These are phyloP conservation scores for Drosophila parabipectinata DNA, from an alignment of 1,140 invertebrate genomes.

Conservation along the genomic window DNA sequence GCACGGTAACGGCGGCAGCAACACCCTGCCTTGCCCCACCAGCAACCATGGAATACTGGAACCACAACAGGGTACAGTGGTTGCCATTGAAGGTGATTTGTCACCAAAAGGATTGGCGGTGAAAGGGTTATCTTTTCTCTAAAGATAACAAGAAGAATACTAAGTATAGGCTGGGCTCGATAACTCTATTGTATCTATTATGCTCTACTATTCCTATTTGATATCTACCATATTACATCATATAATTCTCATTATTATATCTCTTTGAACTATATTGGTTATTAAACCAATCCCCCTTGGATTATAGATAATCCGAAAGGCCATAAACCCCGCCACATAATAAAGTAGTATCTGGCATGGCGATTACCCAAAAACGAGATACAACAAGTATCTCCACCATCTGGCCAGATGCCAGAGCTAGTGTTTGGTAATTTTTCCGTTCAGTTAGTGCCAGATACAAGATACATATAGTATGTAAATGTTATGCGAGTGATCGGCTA, in stretches of 20 bases:
- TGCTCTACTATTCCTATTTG: no score
- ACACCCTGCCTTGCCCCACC: slow-evolving; percentile 27
- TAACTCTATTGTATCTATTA: no score
- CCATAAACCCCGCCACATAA: slow-evolving; percentile 24
- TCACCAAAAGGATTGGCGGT: background rate
- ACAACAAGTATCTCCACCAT: slow-evolving; percentile 42
- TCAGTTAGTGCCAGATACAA: background rate
- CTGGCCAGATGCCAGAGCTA: slow-evolving; percentile 22
- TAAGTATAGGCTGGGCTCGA: no score
- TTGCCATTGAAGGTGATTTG: slow-evolving; percentile 17
- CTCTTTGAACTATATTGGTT: no score
- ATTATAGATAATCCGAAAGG: slow-evolving; percentile 3
- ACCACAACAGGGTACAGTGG: slow-evolving; percentile 48
- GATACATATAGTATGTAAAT: slow-evolving; percentile 44
- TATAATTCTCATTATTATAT: no score
- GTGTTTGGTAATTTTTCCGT: slow-evolving; percentile 14
- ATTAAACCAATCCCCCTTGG: background rate
- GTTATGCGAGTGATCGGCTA: slow-evolving; percentile 49
- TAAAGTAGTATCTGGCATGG: slow-evolving; percentile 33
- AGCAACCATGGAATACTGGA: slow-evolving; percentile 44
- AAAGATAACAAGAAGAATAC: no score
- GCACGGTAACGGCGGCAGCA: slow-evolving; percentile 41
- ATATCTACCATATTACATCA: no score
- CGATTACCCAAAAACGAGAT: slow-evolving; percentile 33
- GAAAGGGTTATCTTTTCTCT: background rate